Percentiles rank a stretch among this genome's conserved stretches.
These are phyloP conservation scores for Brachyrhaphis roseni DNA, from an alignment of 2,797 vertebrate genomes.

Conservation along the genomic window DNA sequence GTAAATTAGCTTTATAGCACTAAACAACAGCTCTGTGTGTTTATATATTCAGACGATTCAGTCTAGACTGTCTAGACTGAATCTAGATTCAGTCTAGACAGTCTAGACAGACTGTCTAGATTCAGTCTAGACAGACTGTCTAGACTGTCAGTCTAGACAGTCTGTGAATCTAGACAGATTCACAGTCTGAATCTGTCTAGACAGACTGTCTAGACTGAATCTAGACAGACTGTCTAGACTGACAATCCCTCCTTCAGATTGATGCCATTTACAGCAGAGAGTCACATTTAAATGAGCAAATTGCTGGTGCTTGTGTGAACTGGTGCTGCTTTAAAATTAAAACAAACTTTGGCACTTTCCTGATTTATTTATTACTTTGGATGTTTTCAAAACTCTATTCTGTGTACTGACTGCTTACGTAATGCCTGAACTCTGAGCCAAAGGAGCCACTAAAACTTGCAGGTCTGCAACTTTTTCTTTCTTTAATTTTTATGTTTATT, in stretches of 20 bases:
- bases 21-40: not conserved
- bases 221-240: too few relatives aligned
- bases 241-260: too few relatives aligned
- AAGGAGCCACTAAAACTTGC: not conserved
- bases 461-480: not conserved
- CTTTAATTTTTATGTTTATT: not conserved
- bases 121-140: too few relatives aligned
- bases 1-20: not conserved
- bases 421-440: not conserved
- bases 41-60: not conserved
- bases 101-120: too few relatives aligned
- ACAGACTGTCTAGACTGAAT: too few relatives aligned
- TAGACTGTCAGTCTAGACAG: too few relatives aligned
- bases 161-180: too few relatives aligned
- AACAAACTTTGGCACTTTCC: not conserved
- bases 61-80: too few relatives aligned
- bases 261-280: not conserved
- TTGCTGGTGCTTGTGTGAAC: not conserved
- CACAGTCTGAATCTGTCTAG: too few relatives aligned
- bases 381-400: not conserved
- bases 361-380: not conserved
- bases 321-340: constrained; percentile 3
- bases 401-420: not conserved
- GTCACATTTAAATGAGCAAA: not conserved
- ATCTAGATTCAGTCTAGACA: too few relatives aligned